Conservation (phyloP, 2,797 vertebrate species). For the Chaunax sp. region DNA sequence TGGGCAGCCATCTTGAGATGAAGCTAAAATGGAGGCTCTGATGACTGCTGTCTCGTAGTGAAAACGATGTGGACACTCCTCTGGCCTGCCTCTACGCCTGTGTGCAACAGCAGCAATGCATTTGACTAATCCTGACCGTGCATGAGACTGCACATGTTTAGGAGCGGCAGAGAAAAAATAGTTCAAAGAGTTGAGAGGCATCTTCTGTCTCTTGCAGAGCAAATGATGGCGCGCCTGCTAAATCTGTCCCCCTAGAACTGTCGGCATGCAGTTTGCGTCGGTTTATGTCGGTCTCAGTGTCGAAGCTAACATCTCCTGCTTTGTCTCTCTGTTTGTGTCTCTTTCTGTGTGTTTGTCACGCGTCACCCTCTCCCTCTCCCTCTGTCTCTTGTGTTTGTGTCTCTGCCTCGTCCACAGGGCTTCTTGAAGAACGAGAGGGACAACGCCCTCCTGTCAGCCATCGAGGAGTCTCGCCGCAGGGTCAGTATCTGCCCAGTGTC, state of each 20-base stretch:
- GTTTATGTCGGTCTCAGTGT: conserved; percentile 8
- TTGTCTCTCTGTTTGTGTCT: background rate
- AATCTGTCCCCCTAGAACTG: conserved; percentile 36
- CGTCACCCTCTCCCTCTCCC: conserved; percentile 2
- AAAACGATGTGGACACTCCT: conserved; percentile 8
- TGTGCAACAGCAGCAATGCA: conserved; percentile 4
- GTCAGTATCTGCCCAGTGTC: conserved; percentile 80
- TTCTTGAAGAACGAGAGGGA: conserved; percentile 99
- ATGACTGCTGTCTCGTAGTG: conserved; percentile 31
- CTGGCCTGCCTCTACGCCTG: conserved; percentile 4
- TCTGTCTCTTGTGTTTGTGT: conserved; percentile 16
- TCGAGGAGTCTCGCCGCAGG: conserved; percentile 97
- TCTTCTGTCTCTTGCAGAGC: conserved; percentile 25
- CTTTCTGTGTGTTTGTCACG: conserved; percentile 13
- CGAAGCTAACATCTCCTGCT: conserved; percentile 29
- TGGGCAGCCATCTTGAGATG: conserved; percentile 65
- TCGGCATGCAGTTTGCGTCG: conserved; percentile 20
- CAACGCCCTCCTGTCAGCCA: conserved; percentile 96
- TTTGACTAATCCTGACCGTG: conserved; percentile 31
- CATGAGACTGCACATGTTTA: conserved; percentile 3
- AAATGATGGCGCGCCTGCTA: conserved; percentile 35
- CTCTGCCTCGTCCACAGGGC: conserved; percentile 82
- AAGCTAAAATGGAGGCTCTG: conserved; percentile 62
- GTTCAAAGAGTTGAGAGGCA: conserved; percentile 12
- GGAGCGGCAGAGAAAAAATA: conserved; percentile 8